These are phyloP conservation scores for Lochmaea crataegi DNA, from an alignment of 2,888 invertebrate genomes.

Conservation along the genomic window DNA sequence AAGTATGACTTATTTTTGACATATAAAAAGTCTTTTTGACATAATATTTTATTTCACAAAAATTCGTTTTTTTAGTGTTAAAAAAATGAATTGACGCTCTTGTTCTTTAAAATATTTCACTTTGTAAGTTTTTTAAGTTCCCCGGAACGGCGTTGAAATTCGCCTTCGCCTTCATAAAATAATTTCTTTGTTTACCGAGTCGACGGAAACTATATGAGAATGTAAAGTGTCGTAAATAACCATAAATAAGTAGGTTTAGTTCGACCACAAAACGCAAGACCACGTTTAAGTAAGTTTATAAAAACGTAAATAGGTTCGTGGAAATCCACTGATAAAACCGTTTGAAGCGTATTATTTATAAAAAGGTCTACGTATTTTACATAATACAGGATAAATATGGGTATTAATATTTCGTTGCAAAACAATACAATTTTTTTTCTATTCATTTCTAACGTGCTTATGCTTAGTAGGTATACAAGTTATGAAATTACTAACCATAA, in stretches of 20 bases:
- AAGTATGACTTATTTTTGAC: too few species aligned
- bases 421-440: too few species aligned
- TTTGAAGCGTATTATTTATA: slow-evolving; percentile 4
- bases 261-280: slow-evolving; percentile 52
- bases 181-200: slow-evolving; percentile 53
- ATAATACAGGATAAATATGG: neutral
- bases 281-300: slow-evolving; percentile 25
- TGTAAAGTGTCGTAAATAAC: slow-evolving; percentile 55
- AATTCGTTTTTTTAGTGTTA: too few species aligned
- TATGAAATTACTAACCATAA: too few species aligned
- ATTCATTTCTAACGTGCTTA: too few species aligned
- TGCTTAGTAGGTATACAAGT: too few species aligned
- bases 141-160: slow-evolving; percentile 41
- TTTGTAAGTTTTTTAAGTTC: slow-evolving; percentile 9
- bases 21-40: too few species aligned
- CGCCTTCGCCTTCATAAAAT: slow-evolving; percentile 39
- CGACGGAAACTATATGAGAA: slow-evolving; percentile 54
- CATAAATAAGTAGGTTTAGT: slow-evolving; percentile 51
- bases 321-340: neutral
- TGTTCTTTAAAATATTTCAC: neutral
- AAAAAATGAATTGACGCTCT: too few species aligned
- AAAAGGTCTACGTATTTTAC: neutral
- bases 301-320: slow-evolving; percentile 8
- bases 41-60: too few species aligned
- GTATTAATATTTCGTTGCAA: neutral